Conservation (phyloP, 2,797 vertebrate genomes). For the Poecile montanus region DNA sequence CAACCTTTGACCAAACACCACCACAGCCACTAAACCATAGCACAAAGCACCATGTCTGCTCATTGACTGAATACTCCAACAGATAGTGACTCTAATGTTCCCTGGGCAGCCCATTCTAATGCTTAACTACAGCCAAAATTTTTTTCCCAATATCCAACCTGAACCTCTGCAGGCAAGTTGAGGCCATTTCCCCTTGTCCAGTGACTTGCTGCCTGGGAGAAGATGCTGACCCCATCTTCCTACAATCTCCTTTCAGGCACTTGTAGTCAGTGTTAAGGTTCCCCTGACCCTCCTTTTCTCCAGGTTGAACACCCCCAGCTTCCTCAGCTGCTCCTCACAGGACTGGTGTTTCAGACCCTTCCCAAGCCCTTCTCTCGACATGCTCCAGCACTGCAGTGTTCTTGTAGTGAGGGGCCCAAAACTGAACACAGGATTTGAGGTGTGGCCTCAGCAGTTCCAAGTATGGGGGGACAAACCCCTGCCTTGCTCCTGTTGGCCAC, state of each 20-base stretch:
- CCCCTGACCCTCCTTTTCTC: background rate
- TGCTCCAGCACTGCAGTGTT: background rate
- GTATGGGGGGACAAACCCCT: background rate
- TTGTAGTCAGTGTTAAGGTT: background rate
- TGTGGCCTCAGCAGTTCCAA: accelerated
- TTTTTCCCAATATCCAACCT: background rate
- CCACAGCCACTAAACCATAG: background rate
- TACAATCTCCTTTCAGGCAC: background rate
- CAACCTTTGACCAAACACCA: background rate
- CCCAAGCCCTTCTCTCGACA: background rate
- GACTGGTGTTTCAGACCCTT: background rate
- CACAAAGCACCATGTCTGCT: background rate
- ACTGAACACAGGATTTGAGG: background rate
- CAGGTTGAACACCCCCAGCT: background rate
- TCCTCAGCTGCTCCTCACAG: background rate
- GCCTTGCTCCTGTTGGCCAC: background rate
- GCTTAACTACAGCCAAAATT: background rate
- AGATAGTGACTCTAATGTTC: background rate
- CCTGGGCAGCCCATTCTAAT: background rate
- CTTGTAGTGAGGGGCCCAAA: background rate
- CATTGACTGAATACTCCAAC: background rate
- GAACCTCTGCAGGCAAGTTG: background rate
- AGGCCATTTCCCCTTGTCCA: background rate
- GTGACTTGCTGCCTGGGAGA: background rate
- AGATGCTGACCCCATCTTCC: background rate